These are phyloP conservation scores for Metellina segmentata DNA, from an alignment of 2,888 invertebrate genomes.

Conservation along the genomic window DNA sequence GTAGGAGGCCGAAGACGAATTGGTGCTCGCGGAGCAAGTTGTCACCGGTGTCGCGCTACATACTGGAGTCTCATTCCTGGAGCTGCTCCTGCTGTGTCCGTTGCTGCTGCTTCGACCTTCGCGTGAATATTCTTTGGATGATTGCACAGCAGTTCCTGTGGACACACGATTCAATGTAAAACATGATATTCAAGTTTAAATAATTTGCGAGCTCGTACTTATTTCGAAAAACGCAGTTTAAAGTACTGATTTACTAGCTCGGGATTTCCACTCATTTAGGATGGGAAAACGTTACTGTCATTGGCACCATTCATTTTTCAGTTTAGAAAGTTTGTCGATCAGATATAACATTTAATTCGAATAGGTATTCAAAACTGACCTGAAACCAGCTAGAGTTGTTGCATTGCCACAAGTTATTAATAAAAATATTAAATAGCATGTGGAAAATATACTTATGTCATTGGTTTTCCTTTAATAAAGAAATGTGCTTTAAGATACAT, in stretches of 20 bases:
- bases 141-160: slow-evolving; percentile 13
- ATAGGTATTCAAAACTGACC: too few relatives aligned
- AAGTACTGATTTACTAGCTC: not conserved
- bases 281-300: too few relatives aligned
- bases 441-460: too few relatives aligned
- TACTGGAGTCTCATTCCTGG: slow-evolving; percentile 71
- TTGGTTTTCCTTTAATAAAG: too few relatives aligned
- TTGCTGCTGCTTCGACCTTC: slow-evolving; percentile 61
- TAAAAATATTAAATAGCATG: too few relatives aligned
- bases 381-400: too few relatives aligned
- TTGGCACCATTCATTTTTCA: too few relatives aligned
- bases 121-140: slow-evolving; percentile 60
- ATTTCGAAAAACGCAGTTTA: not conserved
- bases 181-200: not conserved
- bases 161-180: not conserved
- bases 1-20: slow-evolving; percentile 51
- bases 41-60: slow-evolving; percentile 48
- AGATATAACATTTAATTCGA: too few relatives aligned
- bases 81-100: slow-evolving; percentile 73
- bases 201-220: not conserved
- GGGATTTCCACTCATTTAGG: not conserved
- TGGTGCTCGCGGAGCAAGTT: slow-evolving; percentile 10
- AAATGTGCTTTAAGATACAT: too few relatives aligned
- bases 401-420: too few relatives aligned
- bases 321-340: too few relatives aligned